phyloP scores from a whole-genome alignment of 2,888 invertebrate genomes.

The Deroplatys truncata region DNA sequence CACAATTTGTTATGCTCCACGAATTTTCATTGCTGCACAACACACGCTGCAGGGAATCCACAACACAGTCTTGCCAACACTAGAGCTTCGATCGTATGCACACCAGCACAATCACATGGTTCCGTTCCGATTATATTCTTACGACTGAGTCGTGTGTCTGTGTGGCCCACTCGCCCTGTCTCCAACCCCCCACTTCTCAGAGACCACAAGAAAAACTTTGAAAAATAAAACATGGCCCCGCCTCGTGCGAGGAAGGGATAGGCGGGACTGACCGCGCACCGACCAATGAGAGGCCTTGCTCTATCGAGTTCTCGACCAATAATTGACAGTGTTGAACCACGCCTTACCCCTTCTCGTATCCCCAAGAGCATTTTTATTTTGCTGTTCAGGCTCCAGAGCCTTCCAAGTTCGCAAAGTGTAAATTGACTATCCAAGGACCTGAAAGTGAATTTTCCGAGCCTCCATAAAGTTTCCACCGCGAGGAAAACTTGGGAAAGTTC shows the following conservation, averaged over 20 bases:
- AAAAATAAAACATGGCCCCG: background rate
- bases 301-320: background rate
- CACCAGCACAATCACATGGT: background rate
- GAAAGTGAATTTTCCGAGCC: background rate
- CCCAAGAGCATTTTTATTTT: background rate
- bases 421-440: background rate
- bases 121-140: background rate
- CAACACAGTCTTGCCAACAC: background rate
- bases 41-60: background rate
- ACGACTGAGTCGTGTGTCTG: background rate
- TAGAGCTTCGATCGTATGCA: background rate
- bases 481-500: background rate
- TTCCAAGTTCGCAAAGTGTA: background rate
- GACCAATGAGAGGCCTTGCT: background rate
- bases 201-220: background rate
- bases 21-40: background rate
- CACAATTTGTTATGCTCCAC: no score
- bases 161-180: background rate
- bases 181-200: background rate
- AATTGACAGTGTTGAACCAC: background rate
- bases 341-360: background rate
- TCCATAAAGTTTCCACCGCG: background rate
- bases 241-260: background rate
- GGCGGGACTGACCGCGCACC: background rate
- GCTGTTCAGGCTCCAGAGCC: background rate